Conservation (phyloP, 2,113 vertebrate species). For the Gallinago paraguaiae region DNA sequence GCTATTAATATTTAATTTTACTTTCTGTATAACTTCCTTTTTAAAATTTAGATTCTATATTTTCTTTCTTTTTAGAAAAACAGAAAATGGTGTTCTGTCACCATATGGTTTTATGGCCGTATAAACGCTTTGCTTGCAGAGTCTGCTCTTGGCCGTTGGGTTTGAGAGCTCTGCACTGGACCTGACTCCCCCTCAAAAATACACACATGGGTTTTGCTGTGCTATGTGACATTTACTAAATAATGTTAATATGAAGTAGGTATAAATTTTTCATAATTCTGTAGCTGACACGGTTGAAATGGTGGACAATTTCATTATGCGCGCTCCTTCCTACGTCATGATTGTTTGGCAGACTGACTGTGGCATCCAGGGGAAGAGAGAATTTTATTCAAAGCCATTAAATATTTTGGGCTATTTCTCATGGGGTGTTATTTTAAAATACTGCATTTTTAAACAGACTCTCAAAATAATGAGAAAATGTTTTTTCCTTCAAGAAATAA, state of each 20-base stretch:
- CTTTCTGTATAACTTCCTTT: background rate
- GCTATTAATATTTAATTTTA: background rate
- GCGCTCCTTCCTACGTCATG: background rate
- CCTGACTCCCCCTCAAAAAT: background rate
- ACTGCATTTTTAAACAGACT: background rate
- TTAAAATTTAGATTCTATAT: background rate
- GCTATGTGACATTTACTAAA: background rate
- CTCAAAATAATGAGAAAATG: background rate
- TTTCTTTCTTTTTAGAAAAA: background rate
- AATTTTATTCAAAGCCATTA: background rate
- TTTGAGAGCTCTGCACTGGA: background rate
- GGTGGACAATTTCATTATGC: background rate
- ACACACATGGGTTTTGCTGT: background rate
- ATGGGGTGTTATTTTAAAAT: background rate
- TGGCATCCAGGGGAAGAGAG: background rate
- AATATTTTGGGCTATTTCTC: background rate
- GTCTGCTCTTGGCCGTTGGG: background rate
- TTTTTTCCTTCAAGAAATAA: background rate
- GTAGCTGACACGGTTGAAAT: background rate
- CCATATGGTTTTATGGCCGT: fast-evolving
- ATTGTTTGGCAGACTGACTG: background rate
- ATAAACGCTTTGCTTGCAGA: background rate
- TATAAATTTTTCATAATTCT: slow-evolving; percentile 24
- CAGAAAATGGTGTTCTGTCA: background rate
- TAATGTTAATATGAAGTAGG: background rate